Percentiles rank a stretch among this genome's conserved stretches.
Conservation (phyloP, 1,140 invertebrate species). For the Nymphalis io region DNA sequence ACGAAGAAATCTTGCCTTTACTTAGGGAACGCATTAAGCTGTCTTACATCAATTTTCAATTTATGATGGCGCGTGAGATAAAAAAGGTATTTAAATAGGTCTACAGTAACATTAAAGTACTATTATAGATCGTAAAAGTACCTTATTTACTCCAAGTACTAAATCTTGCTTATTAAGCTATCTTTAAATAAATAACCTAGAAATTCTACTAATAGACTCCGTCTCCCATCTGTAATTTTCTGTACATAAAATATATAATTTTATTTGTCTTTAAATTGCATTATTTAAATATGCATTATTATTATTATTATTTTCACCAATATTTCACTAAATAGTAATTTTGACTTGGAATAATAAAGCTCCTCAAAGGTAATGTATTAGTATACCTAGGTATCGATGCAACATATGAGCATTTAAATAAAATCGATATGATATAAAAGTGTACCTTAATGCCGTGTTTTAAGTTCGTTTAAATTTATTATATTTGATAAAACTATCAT, state of each 20-base stretch:
- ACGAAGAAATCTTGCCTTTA: constrained; percentile 41
- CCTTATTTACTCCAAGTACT: constrained; percentile 42
- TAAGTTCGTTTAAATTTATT: no score
- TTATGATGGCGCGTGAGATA: constrained; percentile 47
- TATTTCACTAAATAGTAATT: no score
- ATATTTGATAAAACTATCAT: no score
- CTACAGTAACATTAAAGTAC: constrained; percentile 44
- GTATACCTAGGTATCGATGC: no score
- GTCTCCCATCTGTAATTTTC: constrained; percentile 42
- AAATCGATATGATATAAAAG: no score
- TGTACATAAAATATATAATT: constrained; percentile 29
- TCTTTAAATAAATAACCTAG: constrained; percentile 54
- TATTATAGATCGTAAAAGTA: constrained; percentile 53
- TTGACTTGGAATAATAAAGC: no score
- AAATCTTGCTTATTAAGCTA: constrained; percentile 58
- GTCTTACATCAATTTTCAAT: constrained; percentile 54
- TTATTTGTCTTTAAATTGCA: constrained; percentile 6
- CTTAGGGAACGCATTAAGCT: constrained; percentile 43
- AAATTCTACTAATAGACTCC: constrained; percentile 42
- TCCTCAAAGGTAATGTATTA: no score
- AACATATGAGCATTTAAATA: no score
- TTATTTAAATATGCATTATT: no score
- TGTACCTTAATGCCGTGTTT: no score
- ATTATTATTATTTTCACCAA: no score
- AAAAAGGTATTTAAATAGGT: constrained; percentile 50